Base-by-base conservation (phyloP, 2,888 invertebrate species). In the Cartodere bifasciata region DNA sequence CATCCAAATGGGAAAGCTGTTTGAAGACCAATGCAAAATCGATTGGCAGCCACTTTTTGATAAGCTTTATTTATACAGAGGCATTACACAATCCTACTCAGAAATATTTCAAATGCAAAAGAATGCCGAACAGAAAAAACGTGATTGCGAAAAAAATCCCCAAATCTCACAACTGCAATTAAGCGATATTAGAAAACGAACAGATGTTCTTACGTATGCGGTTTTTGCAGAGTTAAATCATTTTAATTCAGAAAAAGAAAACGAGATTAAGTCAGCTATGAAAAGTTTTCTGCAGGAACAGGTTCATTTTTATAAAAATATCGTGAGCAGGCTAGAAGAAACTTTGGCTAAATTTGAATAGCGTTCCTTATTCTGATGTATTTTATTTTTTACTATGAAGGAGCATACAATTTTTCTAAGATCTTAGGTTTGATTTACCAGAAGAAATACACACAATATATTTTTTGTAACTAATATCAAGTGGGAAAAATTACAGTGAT, bases 141-240 rank as follows among this genome's bases (percentile, higher is more conserved):
- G 79, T 47, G 94, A 95, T 47, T 88, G 87, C 54, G 85, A 88
- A 53, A 75, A 79, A 46, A 63, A 81, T 46, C 75, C 68, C 3
- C 87, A 85, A 62, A 79, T 90, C 74, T 78, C 78, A 44, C 73
- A 79, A 36, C 71, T 72, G 11, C 85, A 88, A 51, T 64, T 88
- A 38, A 75, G 78, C 40, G 84, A 83, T 52, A 79, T 92, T 7
- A 67, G 79, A 39, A 72, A 80, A 43, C 71, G 91, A 47, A 85
- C 88, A 1, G 94, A 97, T 58, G 75, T 88, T 10, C 80, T 95
- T 50, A 88, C 92, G 1, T 94, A 92, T 55, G 80, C 90, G 2
- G 73, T 91, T 37, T 72, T 95, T 56, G 92, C 95, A 31, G 97
- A 98, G 68, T 78, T 95, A 46, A 80, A 82, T 46, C 90, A 95